phyloP scores from a whole-genome alignment of 64 coral and sea anemone genomes.

The Pocillopora verrucosa region DNA sequence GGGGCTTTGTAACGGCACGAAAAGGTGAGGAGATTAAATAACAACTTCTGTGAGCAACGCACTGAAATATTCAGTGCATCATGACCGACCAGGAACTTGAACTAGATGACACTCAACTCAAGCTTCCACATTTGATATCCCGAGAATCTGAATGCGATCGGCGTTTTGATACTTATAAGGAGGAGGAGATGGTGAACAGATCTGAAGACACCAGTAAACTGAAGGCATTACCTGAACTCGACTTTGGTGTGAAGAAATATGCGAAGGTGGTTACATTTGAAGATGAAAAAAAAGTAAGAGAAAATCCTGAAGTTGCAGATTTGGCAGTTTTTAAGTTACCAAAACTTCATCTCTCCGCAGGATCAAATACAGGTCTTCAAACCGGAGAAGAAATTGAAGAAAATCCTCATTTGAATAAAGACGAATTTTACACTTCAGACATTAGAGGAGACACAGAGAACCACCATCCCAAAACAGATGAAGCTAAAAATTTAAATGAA shows the following conservation, averaged over 20 bases:
- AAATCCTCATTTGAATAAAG: background rate
- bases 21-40: too few species aligned
- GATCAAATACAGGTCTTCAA: background rate
- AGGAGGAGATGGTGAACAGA: background rate
- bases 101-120: background rate
- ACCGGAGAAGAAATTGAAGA: background rate
- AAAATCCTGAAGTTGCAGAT: background rate
- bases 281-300: background rate
- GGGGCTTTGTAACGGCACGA: too few species aligned
- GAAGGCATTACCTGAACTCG: background rate
- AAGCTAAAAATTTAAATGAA: background rate
- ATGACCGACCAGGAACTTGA: background rate
- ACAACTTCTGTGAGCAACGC: background rate
- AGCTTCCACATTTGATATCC: background rate
- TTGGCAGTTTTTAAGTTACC: background rate
- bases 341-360: background rate
- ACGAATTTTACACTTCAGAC: background rate
- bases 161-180: background rate
- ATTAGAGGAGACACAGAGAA: too few species aligned
- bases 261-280: background rate
- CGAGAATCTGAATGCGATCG: background rate
- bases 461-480: background rate
- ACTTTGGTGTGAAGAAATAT: background rate
- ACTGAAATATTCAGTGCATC: background rate
- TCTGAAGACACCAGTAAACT: background rate